Evolutionary conservation across 2,888 invertebrate species (phyloP), one percentile per base, ranked within the genome.

Genomic region (Cataglyphis rosenhaueri): DNA sequence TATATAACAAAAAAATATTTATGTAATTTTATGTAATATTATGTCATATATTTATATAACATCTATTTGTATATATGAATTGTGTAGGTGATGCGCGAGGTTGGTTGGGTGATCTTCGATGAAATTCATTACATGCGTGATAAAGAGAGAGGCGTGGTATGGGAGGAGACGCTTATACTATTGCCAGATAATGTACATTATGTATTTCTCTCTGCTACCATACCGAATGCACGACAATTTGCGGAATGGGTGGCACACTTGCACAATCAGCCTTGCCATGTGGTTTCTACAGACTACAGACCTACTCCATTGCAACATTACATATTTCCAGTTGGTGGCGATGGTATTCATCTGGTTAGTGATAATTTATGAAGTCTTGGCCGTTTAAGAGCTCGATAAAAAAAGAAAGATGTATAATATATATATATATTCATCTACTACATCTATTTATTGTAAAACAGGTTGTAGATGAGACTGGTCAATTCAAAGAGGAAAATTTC

Each of bases 91-190:
- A 99, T 99, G 98, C 96, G 99, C 84, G 99, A 99, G 96, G 99
- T 99, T 0, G 99, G 99, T 71, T 99, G 99, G 99, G 99, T 99
- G 1, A 96, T 99, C 76, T 99, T 99, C 95, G 99, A 99, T 94
- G 99, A 99, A 95, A 99, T 99, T 91, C 99, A 99, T 95, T 99
- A 99, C 94, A 99, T 99, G 99, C 96, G 99, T 91, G 99, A 99
- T 94, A 99, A 99, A 95, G 99, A 99, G 94, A 96, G 99, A 93
- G 99, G 99, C 73, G 99, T 99, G 10, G 99, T 99, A 0, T 99
- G 99, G 99, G 99, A 99, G 95, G 99, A 99, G 95, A 99, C 99
- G 0, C 96, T 99, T 52, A 99, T 99, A 92, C 96, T 99, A 48
- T 95, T 99, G 57, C 99, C 99, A 0, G 99, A 99, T 94, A 99